These are phyloP conservation scores for human (Homo sapiens) DNA, from an alignment of 2,113 vertebrate species.

Conservation along the genomic window GRCh38 chr2:50062501-50063000, in stretches of 20 bases:
- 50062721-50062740: conserved; percentile 76
- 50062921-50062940: conserved; percentile 56
- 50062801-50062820: conserved; percentile 82
- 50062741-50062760: conserved; percentile 76
- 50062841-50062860: conserved; percentile 75
- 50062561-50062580: conserved; percentile 84
- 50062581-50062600: conserved; percentile 85
- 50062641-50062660: conserved; percentile 77
- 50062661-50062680: conserved; percentile 77
- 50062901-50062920: conserved; percentile 2
- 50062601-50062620: conserved; percentile 70
- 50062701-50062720: conserved; percentile 80
- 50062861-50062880: conserved; percentile 56
- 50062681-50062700: conserved; percentile 80
- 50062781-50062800: conserved; percentile 78
- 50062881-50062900: conserved; percentile 63
- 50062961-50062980: background rate
- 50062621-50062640: conserved; percentile 81
- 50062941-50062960: background rate
- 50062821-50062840: conserved; percentile 75
- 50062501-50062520: conserved; percentile 69
- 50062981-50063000: background rate
- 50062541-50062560: conserved; percentile 86
- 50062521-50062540: conserved; percentile 85
- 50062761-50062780: conserved; percentile 76